Evolutionary conservation across 2,797 vertebrate species (phyloP).

Genomic region (Oreonectes daqikongensis): DNA sequence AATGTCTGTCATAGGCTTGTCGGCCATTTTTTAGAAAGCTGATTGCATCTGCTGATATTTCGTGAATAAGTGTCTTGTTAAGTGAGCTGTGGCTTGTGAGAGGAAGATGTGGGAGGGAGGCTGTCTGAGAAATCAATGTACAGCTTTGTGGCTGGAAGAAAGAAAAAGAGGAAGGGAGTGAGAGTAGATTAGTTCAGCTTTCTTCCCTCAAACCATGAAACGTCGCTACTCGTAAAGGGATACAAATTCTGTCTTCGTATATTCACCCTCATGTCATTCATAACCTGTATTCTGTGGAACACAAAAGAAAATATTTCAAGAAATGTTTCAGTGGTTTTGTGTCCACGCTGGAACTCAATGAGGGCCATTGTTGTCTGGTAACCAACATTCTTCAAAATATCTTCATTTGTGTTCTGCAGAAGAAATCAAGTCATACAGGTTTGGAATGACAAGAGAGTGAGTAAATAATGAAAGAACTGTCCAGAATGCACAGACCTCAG

Average conservation of each 20-base stretch:
- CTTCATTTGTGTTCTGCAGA: no score
- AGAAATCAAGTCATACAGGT: no score
- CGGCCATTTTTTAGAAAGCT: not conserved
- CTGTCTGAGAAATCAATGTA: constrained; percentile 45
- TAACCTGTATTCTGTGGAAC: no score
- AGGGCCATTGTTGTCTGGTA: no score
- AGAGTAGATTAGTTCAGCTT: not conserved
- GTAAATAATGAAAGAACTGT: no score
- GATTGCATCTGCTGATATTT: not conserved
- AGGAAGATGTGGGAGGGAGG: constrained; percentile 38
- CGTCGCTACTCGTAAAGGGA: not conserved
- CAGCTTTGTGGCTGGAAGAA: constrained; percentile 27
- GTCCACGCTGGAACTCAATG: no score
- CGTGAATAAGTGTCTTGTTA: constrained; percentile 47
- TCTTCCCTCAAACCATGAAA: not conserved
- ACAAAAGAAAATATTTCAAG: no score
- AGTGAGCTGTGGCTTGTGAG: constrained; percentile 54
- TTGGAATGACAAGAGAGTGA: no score
- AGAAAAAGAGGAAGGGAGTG: constrained; percentile 25
- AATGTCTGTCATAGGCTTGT: not conserved
- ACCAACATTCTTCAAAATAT: no score
- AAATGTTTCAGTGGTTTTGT: no score
- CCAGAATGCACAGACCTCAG: not conserved
- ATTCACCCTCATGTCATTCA: not conserved
- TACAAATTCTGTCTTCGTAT: no score